Conservation (phyloP, 2,113 vertebrate genomes). For the Monarcha castaneiventris region DNA sequence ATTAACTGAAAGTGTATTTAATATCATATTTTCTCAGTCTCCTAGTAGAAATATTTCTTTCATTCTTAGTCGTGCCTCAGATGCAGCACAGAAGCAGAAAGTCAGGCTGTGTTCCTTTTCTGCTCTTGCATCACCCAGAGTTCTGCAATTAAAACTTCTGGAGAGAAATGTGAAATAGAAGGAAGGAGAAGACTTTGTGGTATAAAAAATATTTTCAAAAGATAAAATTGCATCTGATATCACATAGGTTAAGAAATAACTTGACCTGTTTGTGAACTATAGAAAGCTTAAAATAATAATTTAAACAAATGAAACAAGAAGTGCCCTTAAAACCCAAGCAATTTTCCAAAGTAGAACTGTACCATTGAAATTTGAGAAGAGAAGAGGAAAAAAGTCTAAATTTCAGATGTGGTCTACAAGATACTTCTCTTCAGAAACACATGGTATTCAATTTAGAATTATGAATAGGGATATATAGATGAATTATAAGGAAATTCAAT, state of each 20-base stretch:
- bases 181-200: not conserved
- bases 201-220: not conserved
- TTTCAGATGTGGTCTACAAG: not conserved
- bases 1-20: not conserved
- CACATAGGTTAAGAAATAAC: not conserved
- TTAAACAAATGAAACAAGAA: not conserved
- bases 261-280: not conserved
- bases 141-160: not conserved
- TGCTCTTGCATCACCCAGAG: not conserved
- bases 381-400: not conserved
- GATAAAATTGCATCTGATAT: not conserved
- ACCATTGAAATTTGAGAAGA: not conserved
- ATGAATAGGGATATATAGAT: not conserved
- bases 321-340: not conserved
- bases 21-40: not conserved
- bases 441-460: not conserved
- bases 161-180: not conserved
- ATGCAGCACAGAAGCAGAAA: not conserved
- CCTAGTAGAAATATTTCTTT: not conserved
- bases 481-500: not conserved
- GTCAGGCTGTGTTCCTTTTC: not conserved
- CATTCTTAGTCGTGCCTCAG: not conserved
- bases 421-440: not conserved
- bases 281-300: not conserved
- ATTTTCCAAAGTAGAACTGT: not conserved